These are phyloP conservation scores for Ammospiza maritima DNA, from an alignment of 2,797 vertebrate genomes.

Conservation along the genomic window DNA sequence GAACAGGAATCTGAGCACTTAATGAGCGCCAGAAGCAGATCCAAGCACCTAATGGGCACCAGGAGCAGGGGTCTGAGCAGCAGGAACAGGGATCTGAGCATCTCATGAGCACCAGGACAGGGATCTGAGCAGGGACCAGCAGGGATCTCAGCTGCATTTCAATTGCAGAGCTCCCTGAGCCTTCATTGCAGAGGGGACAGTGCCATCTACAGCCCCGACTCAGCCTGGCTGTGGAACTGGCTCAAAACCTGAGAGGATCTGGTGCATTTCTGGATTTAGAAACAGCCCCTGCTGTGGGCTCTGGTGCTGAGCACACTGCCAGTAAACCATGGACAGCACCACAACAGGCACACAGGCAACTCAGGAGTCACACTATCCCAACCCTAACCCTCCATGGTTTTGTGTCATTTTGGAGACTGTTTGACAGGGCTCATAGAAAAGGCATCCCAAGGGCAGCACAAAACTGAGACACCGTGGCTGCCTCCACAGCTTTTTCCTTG, in stretches of 20 bases:
- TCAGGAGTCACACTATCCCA: not conserved
- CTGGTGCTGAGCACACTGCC: not conserved
- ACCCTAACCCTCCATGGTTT: not conserved
- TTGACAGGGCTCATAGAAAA: not conserved
- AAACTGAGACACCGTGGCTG: too few relatives aligned
- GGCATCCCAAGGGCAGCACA: too few relatives aligned
- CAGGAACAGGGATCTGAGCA: not conserved
- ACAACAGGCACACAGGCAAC: not conserved
- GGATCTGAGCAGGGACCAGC: not conserved
- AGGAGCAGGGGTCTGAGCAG: not conserved
- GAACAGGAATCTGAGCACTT: not conserved
- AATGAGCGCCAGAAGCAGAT: not conserved
- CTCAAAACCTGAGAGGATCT: not conserved
- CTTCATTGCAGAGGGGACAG: conserved; percentile 27
- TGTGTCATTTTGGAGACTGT: not conserved
- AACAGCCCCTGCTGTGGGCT: not conserved
- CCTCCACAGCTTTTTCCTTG: too few relatives aligned
- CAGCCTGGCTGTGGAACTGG: not conserved
- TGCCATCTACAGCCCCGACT: conserved; percentile 49
- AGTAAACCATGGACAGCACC: not conserved
- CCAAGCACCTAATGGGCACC: too few relatives aligned
- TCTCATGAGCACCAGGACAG: too few relatives aligned
- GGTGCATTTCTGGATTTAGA: not conserved
- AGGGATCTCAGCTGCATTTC: not conserved
- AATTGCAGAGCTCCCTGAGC: not conserved